Evolutionary conservation across 2,113 vertebrate species (phyloP).

Genomic region (Neodontobutis hainanensis): DNA sequence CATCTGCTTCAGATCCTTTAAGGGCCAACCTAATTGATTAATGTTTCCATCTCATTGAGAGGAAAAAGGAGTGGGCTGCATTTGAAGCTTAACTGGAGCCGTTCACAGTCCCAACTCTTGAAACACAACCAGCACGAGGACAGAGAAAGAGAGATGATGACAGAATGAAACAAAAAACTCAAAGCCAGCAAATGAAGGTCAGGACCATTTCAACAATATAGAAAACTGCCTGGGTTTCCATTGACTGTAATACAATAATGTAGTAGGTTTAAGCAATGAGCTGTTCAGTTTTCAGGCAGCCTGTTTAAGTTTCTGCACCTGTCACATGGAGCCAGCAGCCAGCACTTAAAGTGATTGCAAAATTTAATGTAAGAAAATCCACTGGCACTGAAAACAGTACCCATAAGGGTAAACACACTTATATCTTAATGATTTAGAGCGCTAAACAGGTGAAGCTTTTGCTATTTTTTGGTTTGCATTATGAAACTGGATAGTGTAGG

Average conservation of each 20-base stretch:
- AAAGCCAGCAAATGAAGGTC: constrained; percentile 64
- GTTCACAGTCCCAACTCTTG: constrained; percentile 69
- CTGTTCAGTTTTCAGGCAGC: constrained; percentile 49
- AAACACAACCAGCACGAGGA: constrained; percentile 55
- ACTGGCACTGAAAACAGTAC: constrained; percentile 37
- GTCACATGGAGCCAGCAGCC: constrained; percentile 47
- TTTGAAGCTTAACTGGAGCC: constrained; percentile 72
- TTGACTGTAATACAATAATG: constrained; percentile 55
- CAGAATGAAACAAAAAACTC: constrained; percentile 66
- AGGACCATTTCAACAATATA: constrained; percentile 42
- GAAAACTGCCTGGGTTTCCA: constrained; percentile 13
- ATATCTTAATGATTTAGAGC: constrained; percentile 34
- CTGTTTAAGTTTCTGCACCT: constrained; percentile 71
- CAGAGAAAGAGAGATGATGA: constrained; percentile 61
- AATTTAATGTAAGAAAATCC: constrained; percentile 67
- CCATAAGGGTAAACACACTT: constrained; percentile 26
- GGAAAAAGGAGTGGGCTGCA: constrained; percentile 18
- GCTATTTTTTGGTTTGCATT: constrained; percentile 26
- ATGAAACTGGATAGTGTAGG: constrained; percentile 44
- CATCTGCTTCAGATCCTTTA: constrained; percentile 77
- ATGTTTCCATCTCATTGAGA: constrained; percentile 74
- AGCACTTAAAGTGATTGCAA: constrained; percentile 69
- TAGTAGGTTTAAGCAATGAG: constrained; percentile 43
- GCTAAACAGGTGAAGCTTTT: constrained; percentile 37
- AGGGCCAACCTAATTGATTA: constrained; percentile 79